Evolutionary conservation across 2,113 vertebrate genomes (phyloP), one percentile per base, ranked within the genome.

Genomic region (Puntigrus tetrazona): DNA sequence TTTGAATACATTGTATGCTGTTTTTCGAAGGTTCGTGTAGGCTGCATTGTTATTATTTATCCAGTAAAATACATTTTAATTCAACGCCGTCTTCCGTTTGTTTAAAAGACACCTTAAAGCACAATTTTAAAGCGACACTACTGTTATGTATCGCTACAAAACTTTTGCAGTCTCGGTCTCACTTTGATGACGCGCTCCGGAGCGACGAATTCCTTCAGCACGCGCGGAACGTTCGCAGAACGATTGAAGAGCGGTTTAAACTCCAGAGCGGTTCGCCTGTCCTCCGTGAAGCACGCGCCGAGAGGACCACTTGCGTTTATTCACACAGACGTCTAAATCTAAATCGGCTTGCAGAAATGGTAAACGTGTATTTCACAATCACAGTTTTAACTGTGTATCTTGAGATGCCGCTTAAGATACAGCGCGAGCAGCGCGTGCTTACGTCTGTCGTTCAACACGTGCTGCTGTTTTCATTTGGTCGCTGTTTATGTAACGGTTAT

Each of bases 201-300:
- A n/a, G n/a, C n/a, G n/a, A n/a, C n/a, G n/a, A n/a, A n/a, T n/a
- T n/a, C n/a, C n/a, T n/a, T n/a, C n/a, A 61, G 13, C 50, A 52
- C 57, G 57, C 57, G 22, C 11, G 1, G 25, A 29, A 29, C 59
- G 59, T 22, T 14, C 25, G 1, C n/a, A 2, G n/a, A 11, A 27
- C 59, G 8, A 11, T 3, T 27, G 0, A 8, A 6, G 52, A 14
- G 27, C 34, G 3, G 18, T 25, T 72, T 34, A 72, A 38, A 72
- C 59, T 55, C 25, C 36, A 10, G 41, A 45, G 47, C 27, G 29
- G 59, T 25, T 20, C 16, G 16, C 36, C n/a, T 79, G 79, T 89
- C 88, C 88, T 89, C 88, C 84, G 88, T 89, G 88, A 89, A 89
- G 88, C 88, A 63, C 47, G 70, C 78, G 88, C 88, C 78, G 86